Conservation (phyloP, 2,113 vertebrate species). For the Mustela nigripes region DNA sequence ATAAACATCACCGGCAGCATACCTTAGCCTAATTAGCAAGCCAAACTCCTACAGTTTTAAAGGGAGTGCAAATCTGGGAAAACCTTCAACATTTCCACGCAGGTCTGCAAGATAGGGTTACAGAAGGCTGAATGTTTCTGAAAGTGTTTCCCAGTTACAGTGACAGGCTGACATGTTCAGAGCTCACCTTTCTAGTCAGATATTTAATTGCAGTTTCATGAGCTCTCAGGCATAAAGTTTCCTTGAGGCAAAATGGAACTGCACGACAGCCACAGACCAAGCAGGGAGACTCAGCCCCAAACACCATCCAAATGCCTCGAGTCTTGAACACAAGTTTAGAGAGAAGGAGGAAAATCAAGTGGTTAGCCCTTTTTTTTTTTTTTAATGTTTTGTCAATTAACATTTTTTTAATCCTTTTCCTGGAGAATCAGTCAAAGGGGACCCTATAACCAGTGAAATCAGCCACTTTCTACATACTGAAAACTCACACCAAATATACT, state of each 20-base stretch:
- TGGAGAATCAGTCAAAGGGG: not conserved
- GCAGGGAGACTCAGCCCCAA: not conserved
- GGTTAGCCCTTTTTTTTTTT: not conserved
- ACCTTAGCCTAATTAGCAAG: slow-evolving; percentile 43
- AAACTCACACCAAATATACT: not conserved
- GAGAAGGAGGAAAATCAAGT: not conserved
- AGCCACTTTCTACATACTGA: not conserved
- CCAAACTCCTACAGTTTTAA: not conserved
- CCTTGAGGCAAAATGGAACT: slow-evolving; percentile 37
- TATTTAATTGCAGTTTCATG: slow-evolving; percentile 42
- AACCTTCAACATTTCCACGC: not conserved
- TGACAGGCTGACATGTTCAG: not conserved
- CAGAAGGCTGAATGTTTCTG: not conserved
- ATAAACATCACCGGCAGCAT: not conserved
- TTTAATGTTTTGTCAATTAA: not conserved
- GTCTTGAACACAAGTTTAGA: not conserved
- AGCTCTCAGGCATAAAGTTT: not conserved
- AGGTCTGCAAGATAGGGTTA: not conserved
- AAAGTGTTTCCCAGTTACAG: not conserved
- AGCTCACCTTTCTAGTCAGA: slow-evolving; percentile 29
- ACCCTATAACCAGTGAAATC: not conserved
- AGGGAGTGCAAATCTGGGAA: not conserved
- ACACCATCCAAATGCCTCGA: not conserved
- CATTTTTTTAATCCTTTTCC: not conserved
- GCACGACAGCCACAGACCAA: not conserved